Conservation (phyloP, 2,797 vertebrate genomes). For the Lepidocolaptes lacrymiger region DNA sequence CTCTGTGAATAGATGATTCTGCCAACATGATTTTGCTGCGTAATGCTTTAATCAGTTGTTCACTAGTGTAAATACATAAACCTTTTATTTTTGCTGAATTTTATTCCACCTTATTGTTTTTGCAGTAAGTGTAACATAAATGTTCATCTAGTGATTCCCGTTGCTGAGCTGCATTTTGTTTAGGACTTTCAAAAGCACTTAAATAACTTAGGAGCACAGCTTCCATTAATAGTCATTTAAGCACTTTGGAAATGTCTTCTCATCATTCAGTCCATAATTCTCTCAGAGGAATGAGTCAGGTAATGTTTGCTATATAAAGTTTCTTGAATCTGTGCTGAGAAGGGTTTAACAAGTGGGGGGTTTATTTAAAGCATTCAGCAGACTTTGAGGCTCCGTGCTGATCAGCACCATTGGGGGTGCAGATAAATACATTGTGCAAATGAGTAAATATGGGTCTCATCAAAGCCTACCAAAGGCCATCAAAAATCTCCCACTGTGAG, state of each 20-base stretch:
- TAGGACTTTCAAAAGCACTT: neutral
- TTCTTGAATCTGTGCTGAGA: neutral
- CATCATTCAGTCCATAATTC: neutral
- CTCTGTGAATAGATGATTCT: neutral
- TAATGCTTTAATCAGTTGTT: neutral
- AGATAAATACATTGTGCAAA: conserved; percentile 51
- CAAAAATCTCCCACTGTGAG: conserved; percentile 43
- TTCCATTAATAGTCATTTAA: conserved; percentile 17
- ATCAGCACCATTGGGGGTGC: neutral
- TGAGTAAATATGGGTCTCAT: conserved; percentile 51
- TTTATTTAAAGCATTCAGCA: conserved; percentile 30
- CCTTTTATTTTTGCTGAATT: neutral
- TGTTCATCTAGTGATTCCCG: neutral
- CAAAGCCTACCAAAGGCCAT: conserved; percentile 9
- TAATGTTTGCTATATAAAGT: conserved; percentile 2
- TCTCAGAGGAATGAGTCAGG: conserved; percentile 18
- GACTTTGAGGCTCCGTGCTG: conserved; percentile 28
- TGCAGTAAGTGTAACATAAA: neutral
- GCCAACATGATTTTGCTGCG: neutral
- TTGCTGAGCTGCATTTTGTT: neutral
- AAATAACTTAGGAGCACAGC: neutral
- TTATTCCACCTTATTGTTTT: neutral
- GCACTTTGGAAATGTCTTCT: neutral
- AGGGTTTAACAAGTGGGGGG: conserved; percentile 3
- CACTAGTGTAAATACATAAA: neutral